Conservation (phyloP, 53 echinoderm and acorn worm genomes). For the Actinopyga echinites region DNA sequence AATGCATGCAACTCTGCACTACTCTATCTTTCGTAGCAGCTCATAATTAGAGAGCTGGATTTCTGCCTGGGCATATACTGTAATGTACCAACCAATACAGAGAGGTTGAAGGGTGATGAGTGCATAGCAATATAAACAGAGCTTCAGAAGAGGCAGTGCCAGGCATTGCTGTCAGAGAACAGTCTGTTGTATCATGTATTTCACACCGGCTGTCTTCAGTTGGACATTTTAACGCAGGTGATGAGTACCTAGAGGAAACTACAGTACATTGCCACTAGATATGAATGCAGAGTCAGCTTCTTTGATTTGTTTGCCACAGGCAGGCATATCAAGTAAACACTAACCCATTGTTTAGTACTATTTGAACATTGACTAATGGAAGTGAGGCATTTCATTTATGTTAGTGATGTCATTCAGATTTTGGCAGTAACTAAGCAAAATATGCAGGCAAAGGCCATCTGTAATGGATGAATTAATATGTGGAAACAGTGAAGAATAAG, state of each 20-base stretch:
- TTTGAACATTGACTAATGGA: too few species aligned
- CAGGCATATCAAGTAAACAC: too few species aligned
- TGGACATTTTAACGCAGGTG: neutral
- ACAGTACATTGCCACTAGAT: neutral
- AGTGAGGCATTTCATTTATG: too few species aligned
- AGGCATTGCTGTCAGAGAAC: too few species aligned
- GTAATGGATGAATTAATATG: too few species aligned
- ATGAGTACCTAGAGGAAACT: conserved; percentile 17
- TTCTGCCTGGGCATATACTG: conserved; percentile 31
- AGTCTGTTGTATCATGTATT: too few species aligned
- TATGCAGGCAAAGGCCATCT: too few species aligned
- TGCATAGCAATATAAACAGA: conserved; percentile 26
- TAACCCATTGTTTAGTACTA: too few species aligned
- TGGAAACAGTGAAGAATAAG: too few species aligned
- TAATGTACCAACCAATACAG: conserved; percentile 2
- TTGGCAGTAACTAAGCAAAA: too few species aligned
- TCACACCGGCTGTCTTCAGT: neutral
- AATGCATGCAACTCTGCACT: conserved; percentile 9
- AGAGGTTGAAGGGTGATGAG: conserved; percentile 38
- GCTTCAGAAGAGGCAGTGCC: neutral
- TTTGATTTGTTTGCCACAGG: too few species aligned
- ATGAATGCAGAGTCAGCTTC: neutral
- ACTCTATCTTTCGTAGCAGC: neutral
- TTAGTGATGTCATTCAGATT: too few species aligned
- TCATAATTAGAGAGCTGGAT: conserved; percentile 42